Conservation (phyloP, 2,113 vertebrate species). For the Dendrocopos noguchii region DNA sequence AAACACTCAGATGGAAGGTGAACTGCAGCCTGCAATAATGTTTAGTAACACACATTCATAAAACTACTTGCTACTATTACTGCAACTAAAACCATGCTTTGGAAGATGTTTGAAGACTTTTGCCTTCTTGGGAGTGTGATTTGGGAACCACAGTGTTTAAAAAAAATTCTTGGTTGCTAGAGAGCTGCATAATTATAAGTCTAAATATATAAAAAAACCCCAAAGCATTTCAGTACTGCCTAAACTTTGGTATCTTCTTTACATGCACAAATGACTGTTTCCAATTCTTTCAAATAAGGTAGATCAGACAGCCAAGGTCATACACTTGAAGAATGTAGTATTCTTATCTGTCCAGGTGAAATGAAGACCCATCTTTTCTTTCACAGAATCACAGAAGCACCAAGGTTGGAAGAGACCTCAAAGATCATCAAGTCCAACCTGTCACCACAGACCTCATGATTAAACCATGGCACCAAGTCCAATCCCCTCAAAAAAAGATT, state of each 20-base stretch:
- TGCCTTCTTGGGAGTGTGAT: neutral
- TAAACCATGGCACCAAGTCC: too few relatives aligned
- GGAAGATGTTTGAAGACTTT: neutral
- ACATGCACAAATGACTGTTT: neutral
- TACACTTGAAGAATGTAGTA: neutral
- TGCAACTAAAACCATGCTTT: neutral
- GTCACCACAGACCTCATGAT: too few relatives aligned
- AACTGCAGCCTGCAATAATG: neutral
- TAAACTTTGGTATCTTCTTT: neutral
- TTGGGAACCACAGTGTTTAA: neutral
- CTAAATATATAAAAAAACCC: neutral
- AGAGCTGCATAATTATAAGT: neutral
- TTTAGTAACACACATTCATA: neutral
- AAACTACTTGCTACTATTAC: neutral
- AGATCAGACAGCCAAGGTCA: conserved; percentile 16
- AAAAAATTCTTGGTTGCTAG: neutral
- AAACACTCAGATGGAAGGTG: neutral
- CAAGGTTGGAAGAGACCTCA: too few relatives aligned
- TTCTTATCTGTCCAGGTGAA: neutral
- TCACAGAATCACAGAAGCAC: neutral
- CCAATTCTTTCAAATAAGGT: neutral
- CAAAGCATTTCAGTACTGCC: neutral
- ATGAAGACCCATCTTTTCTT: neutral
- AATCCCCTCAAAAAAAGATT: too few relatives aligned
- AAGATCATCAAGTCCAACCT: too few relatives aligned